Evolutionary conservation across 2,888 invertebrate genomes (phyloP), one percentile per base, ranked within the genome.

Genomic region (Lycia hirtaria): DNA sequence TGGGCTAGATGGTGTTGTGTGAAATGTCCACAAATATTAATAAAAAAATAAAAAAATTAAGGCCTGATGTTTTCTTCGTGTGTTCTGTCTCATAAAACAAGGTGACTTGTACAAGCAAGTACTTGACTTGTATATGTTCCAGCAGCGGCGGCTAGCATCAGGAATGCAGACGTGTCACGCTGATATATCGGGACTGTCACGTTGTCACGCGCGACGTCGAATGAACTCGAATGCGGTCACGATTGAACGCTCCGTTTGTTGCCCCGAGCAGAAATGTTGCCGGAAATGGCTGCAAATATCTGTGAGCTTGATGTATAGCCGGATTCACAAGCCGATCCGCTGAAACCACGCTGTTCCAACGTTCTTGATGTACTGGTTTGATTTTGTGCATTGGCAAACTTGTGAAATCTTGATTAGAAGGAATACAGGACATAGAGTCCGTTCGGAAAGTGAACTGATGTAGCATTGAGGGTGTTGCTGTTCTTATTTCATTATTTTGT

Each of bases 181-280:
- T 71, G 71, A 69, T 67, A 73, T 72, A 73, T 69, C 65, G 69
- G 66, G 64, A 65, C 60, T 68, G 70, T 69, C 65, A 67, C 50
- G 54, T 51, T 47, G 63, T 69, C 67, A 60, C 57, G 52, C 40
- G 30, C 17, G 15, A 24, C 40, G 47, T 48, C 57, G 35, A 43
- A 37, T n/a, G 48, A 47, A 30, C 30, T n/a, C 47, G 65, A 60
- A 68, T 62, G 62, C 54, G 56, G 60, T 60, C 60, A 41, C 54
- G 62, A 65, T 56, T 62, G 62, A 55, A 58, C 49, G 47, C 35
- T 48, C 45, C 41, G 55, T 48, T 57, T 52, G 52, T 51, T 47
- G 35, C 40, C 20, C 28, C 2, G 32, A 45, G 38, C 32, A 45
- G 51, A 49, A 56, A 57, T 47, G 51, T 38, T 48, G 43, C n/a